Percentiles rank a stretch among this genome's conserved stretches.
phyloP scores from a whole-genome alignment of 2,797 vertebrate species.

The Apogon talboti region DNA sequence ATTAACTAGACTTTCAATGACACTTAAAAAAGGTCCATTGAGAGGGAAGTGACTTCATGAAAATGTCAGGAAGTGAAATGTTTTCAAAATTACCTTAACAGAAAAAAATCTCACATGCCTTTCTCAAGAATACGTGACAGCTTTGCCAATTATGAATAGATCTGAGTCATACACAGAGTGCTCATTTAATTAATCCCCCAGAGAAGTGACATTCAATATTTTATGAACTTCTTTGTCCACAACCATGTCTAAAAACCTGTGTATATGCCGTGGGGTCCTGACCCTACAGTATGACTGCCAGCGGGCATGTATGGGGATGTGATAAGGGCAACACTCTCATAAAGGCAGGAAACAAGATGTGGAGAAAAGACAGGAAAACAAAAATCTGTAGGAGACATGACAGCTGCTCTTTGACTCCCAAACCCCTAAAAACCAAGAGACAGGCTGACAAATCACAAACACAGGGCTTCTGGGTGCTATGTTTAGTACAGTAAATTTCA shows the following conservation, averaged over 20 bases:
- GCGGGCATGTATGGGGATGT: slow-evolving; percentile 9
- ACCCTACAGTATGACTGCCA: slow-evolving; percentile 8
- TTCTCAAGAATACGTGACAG: neutral
- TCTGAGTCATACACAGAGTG: neutral
- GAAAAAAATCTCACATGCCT: neutral
- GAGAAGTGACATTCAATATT: neutral
- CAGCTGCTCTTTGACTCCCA: slow-evolving; percentile 20
- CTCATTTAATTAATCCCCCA: neutral
- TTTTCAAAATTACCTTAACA: neutral
- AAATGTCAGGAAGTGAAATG: neutral
- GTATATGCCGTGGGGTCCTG: slow-evolving; percentile 6
- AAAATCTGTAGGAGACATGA: slow-evolving; percentile 38
- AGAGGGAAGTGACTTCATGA: slow-evolving; percentile 2
- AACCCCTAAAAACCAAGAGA: slow-evolving; percentile 7
- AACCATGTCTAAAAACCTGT: slow-evolving; percentile 2
- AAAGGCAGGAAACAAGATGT: slow-evolving; percentile 44
- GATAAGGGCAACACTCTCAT: slow-evolving; percentile 19
- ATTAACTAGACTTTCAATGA: slow-evolving; percentile 39
- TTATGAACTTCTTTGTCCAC: neutral
- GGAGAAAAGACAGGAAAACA: slow-evolving; percentile 16
- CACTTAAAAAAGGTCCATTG: slow-evolving; percentile 1
- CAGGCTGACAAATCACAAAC: slow-evolving; percentile 29
- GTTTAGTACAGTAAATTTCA: slow-evolving; percentile 3
- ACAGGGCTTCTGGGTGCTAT: slow-evolving; percentile 4
- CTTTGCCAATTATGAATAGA: neutral